phyloP scores from a whole-genome alignment of 2,797 vertebrate species.

The Enteromius anoplus region DNA sequence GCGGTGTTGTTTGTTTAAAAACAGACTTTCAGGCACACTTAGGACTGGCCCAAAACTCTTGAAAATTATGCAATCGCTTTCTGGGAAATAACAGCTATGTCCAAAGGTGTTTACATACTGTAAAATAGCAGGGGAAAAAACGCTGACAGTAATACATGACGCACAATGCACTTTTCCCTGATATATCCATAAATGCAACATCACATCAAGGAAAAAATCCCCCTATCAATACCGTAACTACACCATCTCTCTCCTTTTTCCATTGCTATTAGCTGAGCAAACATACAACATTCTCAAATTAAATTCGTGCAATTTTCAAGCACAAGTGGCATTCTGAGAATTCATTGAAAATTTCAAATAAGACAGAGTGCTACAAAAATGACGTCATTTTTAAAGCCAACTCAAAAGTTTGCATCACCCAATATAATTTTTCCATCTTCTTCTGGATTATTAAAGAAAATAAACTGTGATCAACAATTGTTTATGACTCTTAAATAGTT shows the following conservation, averaged over 20 bases:
- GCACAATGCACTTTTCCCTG: neutral
- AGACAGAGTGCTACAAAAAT: neutral
- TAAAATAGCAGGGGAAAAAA: neutral
- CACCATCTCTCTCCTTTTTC: neutral
- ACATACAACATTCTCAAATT: neutral
- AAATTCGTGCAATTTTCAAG: neutral
- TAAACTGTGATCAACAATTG: neutral
- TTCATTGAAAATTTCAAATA: neutral
- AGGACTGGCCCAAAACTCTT: conserved; percentile 7
- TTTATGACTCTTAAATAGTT: neutral
- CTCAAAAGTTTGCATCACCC: neutral
- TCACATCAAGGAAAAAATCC: neutral
- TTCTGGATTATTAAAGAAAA: neutral
- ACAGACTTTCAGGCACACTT: conserved; percentile 32
- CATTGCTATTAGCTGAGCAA: neutral
- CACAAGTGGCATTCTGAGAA: neutral
- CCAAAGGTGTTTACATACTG: conserved; percentile 39
- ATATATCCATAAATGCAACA: neutral
- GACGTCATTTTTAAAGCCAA: neutral
- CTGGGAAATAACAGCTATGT: conserved; percentile 35
- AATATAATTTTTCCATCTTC: neutral
- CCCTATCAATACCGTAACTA: neutral
- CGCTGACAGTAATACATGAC: neutral
- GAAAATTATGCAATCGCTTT: conserved; percentile 25
- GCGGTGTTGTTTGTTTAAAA: conserved; percentile 9